Base-by-base conservation (phyloP, 2,113 vertebrate genomes). In the Platanista minor region DNA sequence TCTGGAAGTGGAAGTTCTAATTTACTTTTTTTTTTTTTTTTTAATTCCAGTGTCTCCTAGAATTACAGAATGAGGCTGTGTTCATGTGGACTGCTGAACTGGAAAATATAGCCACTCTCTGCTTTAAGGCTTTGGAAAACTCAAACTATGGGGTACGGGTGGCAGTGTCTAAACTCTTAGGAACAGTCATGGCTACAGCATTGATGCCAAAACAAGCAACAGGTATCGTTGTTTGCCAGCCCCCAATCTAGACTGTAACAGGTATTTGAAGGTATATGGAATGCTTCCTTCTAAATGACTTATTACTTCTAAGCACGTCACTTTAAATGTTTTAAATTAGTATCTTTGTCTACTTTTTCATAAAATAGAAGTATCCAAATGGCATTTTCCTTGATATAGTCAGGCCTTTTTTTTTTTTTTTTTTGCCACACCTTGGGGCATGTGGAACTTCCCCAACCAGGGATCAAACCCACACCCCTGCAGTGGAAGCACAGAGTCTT, bases 21-120 rank as follows among this genome's bases (percentile, higher is more conserved):
- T 93, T 90, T 62, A 93, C 82, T 80, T 21, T 69, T 49, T 62
- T 49, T 12, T 59, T 71, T 41, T 74, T 36, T 57, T 92, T 75
- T 67, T 2, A 87, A 93, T 95, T 92, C 5, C 91, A 99, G 99
- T 99, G 99, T 97, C 98, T 99, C 36, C 96, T 99, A 93, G 99
- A 99, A 98, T 98, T 99, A 91, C 99, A 99, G 98, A 99, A 99
- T 91, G 99, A 99, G 98, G 99, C 99, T 0, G 99, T 99, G 23
- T 99, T 99, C 97, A 99, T 99, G 99, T 99, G 99, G 99, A 99
- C 99, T 88, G 99, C 99, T 66, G 99, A 99, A 97, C 98, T 99
- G 95, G 99, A 99, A 98, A 99, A 99, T 59, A 98, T 99, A 93
- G 99, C 99, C 94, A 99, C 99, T 0, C 97, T 99, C 52, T 99